Conservation (phyloP, 2,797 vertebrate species). For the Ctenosaura bakeri region DNA sequence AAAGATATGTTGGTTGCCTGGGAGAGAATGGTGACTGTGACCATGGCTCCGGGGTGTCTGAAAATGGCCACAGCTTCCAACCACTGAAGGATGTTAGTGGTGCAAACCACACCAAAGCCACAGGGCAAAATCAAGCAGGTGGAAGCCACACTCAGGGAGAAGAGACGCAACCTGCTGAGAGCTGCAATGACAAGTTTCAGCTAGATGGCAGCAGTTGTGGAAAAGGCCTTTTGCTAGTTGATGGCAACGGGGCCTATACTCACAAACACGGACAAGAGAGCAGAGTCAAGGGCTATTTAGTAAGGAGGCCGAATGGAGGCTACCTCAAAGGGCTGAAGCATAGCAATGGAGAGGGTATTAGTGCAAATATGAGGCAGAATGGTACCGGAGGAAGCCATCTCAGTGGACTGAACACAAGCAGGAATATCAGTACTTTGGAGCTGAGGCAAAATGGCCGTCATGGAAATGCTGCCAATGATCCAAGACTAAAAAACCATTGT, state of each 20-base stretch:
- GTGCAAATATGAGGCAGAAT: background rate
- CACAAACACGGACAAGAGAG: background rate
- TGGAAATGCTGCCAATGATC: background rate
- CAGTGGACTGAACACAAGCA: background rate
- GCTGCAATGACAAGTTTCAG: background rate
- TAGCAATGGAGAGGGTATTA: background rate
- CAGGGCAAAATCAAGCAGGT: conserved; percentile 4
- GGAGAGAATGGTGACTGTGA: background rate
- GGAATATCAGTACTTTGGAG: background rate
- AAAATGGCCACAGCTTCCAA: conserved; percentile 4
- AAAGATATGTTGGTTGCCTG: background rate
- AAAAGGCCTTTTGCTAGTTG: conserved; percentile 5
- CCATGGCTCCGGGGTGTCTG: background rate
- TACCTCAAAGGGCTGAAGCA: conserved; percentile 8
- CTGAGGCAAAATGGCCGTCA: background rate
- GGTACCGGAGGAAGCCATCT: background rate
- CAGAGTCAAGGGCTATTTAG: background rate
- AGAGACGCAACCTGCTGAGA: background rate
- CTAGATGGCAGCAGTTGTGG: background rate
- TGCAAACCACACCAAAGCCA: background rate
- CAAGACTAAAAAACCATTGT: background rate
- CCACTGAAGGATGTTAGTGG: background rate
- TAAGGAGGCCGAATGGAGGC: conserved; percentile 4
- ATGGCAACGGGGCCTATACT: background rate
- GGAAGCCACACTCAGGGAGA: background rate